Conservation (phyloP, 30 jellyfish, hydroid and myxozoan species). For the Aurelia coerulea region DNA sequence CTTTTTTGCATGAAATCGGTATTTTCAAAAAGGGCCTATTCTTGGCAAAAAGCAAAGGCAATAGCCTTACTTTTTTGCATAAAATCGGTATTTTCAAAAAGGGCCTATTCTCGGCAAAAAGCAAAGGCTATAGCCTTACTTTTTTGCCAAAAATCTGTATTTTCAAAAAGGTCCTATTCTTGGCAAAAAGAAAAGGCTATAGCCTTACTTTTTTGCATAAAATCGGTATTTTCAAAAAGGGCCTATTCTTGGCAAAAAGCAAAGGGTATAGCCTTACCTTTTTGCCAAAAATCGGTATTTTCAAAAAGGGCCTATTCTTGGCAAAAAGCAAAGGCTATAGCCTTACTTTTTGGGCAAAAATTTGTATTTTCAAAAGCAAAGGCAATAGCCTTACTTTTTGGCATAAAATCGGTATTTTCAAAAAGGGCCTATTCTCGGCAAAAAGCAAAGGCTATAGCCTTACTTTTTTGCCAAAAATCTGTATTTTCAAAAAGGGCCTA, state of each 20-base stretch:
- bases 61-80: neutral
- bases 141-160: neutral
- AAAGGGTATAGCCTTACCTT: neutral
- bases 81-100: neutral
- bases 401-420: no score
- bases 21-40: neutral
- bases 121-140: neutral
- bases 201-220: neutral
- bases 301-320: neutral
- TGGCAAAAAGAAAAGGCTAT: neutral
- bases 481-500: no score
- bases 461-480: no score
- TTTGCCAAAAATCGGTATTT: neutral
- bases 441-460: no score
- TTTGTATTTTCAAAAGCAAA: neutral
- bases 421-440: no score
- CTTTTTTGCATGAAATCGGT: neutral
- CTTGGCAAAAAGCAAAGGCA: neutral
- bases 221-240: neutral
- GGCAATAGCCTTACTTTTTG: neutral
- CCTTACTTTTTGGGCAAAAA: neutral
- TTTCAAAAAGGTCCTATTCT: no score
- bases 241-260: neutral
- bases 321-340: neutral
- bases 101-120: neutral